phyloP scores from a whole-genome alignment of 92 coral and sea anemone genomes.

The Parazoanthus atlanticus region DNA sequence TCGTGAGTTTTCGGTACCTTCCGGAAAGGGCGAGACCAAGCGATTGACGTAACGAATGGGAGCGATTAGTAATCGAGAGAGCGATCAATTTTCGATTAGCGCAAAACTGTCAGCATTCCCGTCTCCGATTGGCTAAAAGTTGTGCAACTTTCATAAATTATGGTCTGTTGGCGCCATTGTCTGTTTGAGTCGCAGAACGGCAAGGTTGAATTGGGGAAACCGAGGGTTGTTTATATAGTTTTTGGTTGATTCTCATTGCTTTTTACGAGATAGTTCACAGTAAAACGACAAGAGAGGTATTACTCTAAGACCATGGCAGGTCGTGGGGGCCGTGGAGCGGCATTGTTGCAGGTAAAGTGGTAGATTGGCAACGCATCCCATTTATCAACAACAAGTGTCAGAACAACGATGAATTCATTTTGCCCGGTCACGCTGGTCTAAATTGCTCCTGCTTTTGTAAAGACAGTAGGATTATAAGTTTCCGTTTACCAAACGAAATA shows the following conservation, averaged over 20 bases:
- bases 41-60: slow-evolving; percentile 21
- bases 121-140: slow-evolving; percentile 1
- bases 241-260: background rate
- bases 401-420: background rate
- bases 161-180: slow-evolving; percentile 72
- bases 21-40: slow-evolving; percentile 27
- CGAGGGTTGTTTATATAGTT: slow-evolving; percentile 15
- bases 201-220: background rate
- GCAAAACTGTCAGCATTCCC: background rate
- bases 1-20: background rate
- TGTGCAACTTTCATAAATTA: slow-evolving; percentile 41
- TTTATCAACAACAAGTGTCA: background rate
- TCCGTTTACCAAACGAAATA: background rate
- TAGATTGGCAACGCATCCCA: background rate
- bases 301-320: slow-evolving; percentile 78
- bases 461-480: too few species aligned
- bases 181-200: background rate
- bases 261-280: background rate
- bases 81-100: background rate
- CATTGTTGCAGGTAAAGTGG: slow-evolving; percentile 85
- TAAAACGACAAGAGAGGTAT: background rate
- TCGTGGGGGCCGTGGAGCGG: slow-evolving; percentile 97
- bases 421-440: background rate
- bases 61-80: slow-evolving; percentile 5
- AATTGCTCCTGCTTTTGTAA: background rate